Conservation (phyloP, 2,888 invertebrate species). For the Tiliacea citrago region DNA sequence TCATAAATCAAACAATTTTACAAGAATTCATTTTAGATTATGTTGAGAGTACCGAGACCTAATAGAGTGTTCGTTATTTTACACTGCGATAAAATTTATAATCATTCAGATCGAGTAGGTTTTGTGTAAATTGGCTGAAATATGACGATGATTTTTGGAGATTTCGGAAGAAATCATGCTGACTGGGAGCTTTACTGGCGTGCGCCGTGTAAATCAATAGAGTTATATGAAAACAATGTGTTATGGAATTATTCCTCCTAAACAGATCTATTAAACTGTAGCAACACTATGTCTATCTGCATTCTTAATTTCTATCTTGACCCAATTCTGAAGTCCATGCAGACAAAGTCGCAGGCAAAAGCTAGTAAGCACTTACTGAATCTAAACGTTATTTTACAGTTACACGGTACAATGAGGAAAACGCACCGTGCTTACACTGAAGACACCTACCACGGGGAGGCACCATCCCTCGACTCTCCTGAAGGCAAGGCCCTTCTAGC, state of each 20-base stretch:
- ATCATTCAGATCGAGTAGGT: background rate
- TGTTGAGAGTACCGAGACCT: background rate
- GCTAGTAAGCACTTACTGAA: background rate
- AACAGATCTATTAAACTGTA: no score
- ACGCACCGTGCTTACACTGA: slow-evolving; percentile 92
- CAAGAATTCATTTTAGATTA: background rate
- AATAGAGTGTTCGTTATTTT: background rate
- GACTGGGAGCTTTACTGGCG: no score
- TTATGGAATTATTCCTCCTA: no score
- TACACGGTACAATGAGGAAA: slow-evolving; percentile 93
- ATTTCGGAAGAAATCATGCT: no score
- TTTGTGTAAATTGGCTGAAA: no score
- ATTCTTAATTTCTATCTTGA: no score
- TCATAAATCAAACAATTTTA: slow-evolving; percentile 9
- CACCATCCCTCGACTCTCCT: slow-evolving; percentile 85
- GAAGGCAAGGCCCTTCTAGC: slow-evolving; percentile 85
- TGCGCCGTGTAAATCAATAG: no score
- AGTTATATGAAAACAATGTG: no score
- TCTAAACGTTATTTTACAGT: slow-evolving; percentile 79
- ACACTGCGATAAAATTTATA: background rate
- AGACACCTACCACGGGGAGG: slow-evolving; percentile 91
- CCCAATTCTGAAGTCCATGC: no score
- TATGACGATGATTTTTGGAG: no score
- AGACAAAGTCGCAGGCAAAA: no score
- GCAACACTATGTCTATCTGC: no score